Base-by-base conservation (phyloP, 1,140 invertebrate genomes). In the Drosophila auraria region DNA sequence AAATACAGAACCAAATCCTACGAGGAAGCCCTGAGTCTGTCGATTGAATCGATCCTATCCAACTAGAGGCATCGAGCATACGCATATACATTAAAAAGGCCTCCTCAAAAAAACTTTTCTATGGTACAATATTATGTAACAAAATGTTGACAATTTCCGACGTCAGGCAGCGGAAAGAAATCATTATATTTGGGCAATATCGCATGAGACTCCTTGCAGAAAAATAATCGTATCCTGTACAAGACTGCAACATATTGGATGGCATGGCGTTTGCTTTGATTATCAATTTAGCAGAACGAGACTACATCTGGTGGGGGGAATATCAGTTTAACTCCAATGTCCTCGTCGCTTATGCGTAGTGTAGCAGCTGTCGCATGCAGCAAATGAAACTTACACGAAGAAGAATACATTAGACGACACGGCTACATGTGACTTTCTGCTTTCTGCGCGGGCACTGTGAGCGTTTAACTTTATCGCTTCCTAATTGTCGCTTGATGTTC, bases 141-240 rank as follows among this genome's bases (percentile, higher is more conserved):
- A 66, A 65, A 51, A 71, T 77, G 53, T 65, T 75, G 80, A 75
- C 72, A 78, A 57, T 68, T 80, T 47, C 79, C 70, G 70, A 54
- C 76, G 65, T 62, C 66, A 70, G 57, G 65, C 72, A 69, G 50
- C 61, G 53, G 49, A 40, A 69, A 54, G 30, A 51, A 79, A 69
- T 76, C 63, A 65, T 65, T 80, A 51, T 45, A 51, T 66, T 45
- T 82, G 75, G 20, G 50, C 44, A 45, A 61, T 71, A 54, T 66
- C 61, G 54, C 20, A 47, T 45, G 44, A 61, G 60, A 56, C 58
- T 69, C 75, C 61, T 68, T 68, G 50, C 38, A 42, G 33, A 60
- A 49, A 73, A 75, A 86, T 80, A 90, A 86, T 90, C 82, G 82
- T 78, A 86, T 90, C 87, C 76, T 78, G 79, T 75, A 82, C 82